phyloP scores from a whole-genome alignment of 2,888 invertebrate species.

The Drosophila falleni region DNA sequence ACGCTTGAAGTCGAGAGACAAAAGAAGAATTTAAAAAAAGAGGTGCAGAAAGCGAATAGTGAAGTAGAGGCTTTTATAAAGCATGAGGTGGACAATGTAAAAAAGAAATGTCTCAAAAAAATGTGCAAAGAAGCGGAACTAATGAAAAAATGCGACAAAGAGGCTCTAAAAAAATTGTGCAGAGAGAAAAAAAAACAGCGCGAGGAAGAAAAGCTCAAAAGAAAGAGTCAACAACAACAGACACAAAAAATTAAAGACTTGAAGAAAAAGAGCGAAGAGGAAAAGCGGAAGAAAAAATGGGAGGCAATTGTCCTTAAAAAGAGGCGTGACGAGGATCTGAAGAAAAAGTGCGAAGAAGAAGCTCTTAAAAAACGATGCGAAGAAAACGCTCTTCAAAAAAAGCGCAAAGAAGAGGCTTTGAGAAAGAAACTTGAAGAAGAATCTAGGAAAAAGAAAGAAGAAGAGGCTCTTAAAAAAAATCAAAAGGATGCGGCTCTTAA shows the following conservation, averaged over 20 bases:
- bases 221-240: not conserved
- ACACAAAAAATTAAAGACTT: not conserved
- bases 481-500: not conserved
- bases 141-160: not conserved
- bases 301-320: not conserved
- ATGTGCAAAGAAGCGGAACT: not conserved
- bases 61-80: constrained; percentile 9
- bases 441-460: not conserved
- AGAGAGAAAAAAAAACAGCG: not conserved
- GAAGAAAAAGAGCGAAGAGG: not conserved
- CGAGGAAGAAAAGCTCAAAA: not conserved
- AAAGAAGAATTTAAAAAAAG: not conserved
- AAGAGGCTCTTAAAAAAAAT: not conserved
- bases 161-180: not conserved
- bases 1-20: not conserved
- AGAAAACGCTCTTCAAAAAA: not conserved
- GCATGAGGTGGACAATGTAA: constrained; percentile 4
- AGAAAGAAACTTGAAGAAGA: not conserved
- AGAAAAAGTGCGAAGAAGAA: not conserved
- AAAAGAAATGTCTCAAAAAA: not conserved
- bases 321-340: not conserved
- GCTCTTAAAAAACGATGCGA: not conserved
- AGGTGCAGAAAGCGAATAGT: not conserved
- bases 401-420: not conserved
- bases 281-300: constrained; percentile 1